Base-by-base conservation (phyloP, 2,797 vertebrate species). In the Heterohyrax brucei region DNA sequence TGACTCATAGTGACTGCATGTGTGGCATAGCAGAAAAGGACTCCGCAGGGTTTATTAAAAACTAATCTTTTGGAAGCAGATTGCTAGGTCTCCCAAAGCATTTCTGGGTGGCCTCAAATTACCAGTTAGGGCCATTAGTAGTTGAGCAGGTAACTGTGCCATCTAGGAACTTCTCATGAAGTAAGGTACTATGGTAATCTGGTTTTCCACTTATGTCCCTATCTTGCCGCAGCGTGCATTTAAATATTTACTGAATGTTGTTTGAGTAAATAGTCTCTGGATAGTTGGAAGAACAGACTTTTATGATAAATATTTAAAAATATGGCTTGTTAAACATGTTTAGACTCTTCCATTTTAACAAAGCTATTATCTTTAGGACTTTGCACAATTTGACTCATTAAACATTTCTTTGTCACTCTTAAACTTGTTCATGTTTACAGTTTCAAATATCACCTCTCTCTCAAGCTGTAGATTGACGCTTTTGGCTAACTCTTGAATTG, bases 191-290 rank as follows among this genome's bases (percentile, higher is more conserved):
- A 13, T 10, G 53, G 13, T 56, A 56, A 13, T 56, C 13, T 56
- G 13, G 53, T 56, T 56, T 86, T 87, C 53, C 14, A 50, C 16
- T 7, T 46, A 53, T 66, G 77, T 44, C 28, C 24, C 18, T 39
- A 16, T 70, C 33, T 26, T 77, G 33, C 30, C 46, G 89, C 14
- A 61, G 61, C 48, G 33, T 61, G 7, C 4, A 93, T 87, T 86
- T 78, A 84, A 83, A 75, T 88, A 30, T 84, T 89, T 87, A 30
- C 28, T 73, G 61, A 86, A 33, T 90, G 5, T 30, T 76, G 72
- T 92, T 85, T 92, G 61, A 87, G 62, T 95, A 94, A 62, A 83
- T 89, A 92, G 87, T 87, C 48, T 68, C 44, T 87, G 75, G 26
- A 62, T 9, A 72, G 14, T 46, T 76, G 76, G 48, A 92, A 90